Percentiles rank a stretch among this genome's conserved stretches.
These are phyloP conservation scores for Oryzias curvinotus DNA, from an alignment of 2,113 vertebrate genomes.

Conservation along the genomic window DNA sequence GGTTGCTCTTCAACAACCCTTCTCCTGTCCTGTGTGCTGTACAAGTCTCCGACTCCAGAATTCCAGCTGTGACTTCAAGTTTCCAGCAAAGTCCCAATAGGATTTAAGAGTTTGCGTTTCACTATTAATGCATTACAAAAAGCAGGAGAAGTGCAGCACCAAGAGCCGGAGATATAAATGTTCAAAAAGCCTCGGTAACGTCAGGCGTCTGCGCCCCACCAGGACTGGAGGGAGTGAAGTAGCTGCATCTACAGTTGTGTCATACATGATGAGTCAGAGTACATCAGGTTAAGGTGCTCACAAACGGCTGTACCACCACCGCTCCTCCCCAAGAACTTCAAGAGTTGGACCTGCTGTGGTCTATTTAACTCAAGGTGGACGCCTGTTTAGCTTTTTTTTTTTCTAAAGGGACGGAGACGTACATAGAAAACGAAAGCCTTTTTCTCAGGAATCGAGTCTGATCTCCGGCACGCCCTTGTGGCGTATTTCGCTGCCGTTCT, in stretches of 20 bases:
- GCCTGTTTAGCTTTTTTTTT: constrained; percentile 7
- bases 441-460: constrained; percentile 40
- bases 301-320: constrained; percentile 29
- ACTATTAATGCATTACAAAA: constrained; percentile 8
- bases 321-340: constrained; percentile 14
- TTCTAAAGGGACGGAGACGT: constrained; percentile 11
- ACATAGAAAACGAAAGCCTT: constrained; percentile 39
- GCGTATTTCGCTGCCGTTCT: constrained; percentile 39
- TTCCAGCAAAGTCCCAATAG: constrained; percentile 53
- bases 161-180: constrained; percentile 23
- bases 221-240: constrained; percentile 29
- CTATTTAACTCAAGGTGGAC: constrained; percentile 17
- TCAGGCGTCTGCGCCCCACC: constrained; percentile 26
- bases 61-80: constrained; percentile 59
- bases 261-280: constrained; percentile 32
- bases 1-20: constrained; percentile 59
- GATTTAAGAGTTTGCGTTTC: constrained; percentile 39
- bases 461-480: constrained; percentile 15
- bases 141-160: constrained; percentile 25
- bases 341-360: constrained; percentile 19
- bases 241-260: constrained; percentile 68
- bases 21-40: constrained; percentile 52
- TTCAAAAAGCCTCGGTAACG: constrained; percentile 16
- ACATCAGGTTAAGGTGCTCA: constrained; percentile 56
- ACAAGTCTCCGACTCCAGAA: constrained; percentile 38